Percentiles rank a stretch among this genome's conserved stretches.
Evolutionary conservation across 2,113 vertebrate species (phyloP).

Genomic region (Abramis brama): DNA sequence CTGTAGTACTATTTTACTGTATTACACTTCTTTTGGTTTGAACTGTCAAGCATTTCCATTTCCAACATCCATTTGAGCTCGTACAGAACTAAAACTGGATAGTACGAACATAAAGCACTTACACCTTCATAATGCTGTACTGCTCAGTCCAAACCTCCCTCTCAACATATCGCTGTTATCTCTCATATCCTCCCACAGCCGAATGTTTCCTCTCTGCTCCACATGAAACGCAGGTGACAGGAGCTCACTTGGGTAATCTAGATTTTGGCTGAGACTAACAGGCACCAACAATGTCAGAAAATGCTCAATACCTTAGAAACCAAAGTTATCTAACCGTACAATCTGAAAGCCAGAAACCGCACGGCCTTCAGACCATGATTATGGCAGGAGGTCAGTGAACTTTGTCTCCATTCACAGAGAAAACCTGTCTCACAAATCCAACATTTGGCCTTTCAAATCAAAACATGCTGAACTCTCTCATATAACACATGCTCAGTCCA

Average conservation of each 20-base stretch:
- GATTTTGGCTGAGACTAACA: neutral
- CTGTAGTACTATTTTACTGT: no score
- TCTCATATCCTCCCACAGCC: neutral
- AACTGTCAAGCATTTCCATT: conserved; percentile 16
- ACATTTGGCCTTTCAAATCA: neutral
- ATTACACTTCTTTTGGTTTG: neutral
- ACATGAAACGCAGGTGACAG: neutral
- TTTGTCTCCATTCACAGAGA: neutral
- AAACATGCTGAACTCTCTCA: neutral
- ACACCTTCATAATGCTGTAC: neutral
- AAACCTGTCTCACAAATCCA: conserved; percentile 5
- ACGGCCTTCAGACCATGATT: neutral
- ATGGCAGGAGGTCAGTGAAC: neutral
- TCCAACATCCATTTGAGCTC: conserved; percentile 53
- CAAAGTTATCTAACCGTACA: neutral
- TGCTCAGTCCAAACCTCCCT: neutral
- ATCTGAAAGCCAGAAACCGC: neutral
- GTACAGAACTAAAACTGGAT: conserved; percentile 52
- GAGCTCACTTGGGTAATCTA: neutral
- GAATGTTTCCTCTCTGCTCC: neutral
- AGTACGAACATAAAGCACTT: conserved; percentile 40
- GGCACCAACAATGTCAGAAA: neutral
- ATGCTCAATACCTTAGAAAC: neutral
- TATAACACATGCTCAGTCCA: conserved; percentile 1
- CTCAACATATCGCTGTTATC: neutral